phyloP scores from a whole-genome alignment of 2,113 vertebrate genomes.

The Macrotus californicus region DNA sequence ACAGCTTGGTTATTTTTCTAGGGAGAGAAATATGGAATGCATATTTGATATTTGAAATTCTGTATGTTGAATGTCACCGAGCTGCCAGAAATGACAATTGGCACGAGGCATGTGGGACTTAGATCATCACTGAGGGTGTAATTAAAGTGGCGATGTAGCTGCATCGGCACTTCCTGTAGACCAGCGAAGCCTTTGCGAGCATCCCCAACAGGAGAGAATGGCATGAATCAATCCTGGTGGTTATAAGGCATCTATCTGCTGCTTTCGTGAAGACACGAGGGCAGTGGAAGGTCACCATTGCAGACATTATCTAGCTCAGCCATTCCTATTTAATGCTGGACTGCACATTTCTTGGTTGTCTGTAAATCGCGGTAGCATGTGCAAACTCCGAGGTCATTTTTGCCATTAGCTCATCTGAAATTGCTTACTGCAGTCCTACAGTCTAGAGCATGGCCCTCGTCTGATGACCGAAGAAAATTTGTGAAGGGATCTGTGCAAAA shows the following conservation, averaged over 20 bases:
- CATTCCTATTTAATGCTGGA: background rate
- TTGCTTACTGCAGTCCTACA: constrained; percentile 28
- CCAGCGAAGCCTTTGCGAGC: background rate
- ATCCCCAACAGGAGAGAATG: background rate
- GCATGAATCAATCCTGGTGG: constrained; percentile 19
- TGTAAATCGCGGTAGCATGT: background rate
- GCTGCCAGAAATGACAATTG: constrained; percentile 18
- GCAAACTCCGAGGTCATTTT: background rate
- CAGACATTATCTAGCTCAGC: background rate
- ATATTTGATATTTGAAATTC: constrained; percentile 54
- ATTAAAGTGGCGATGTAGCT: constrained; percentile 4
- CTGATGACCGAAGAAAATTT: constrained; percentile 31
- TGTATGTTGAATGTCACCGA: constrained; percentile 50
- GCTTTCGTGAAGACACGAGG: background rate
- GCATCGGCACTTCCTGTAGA: background rate
- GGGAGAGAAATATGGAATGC: constrained; percentile 25
- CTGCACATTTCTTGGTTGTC: background rate
- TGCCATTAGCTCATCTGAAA: constrained; percentile 6
- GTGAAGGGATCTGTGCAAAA: background rate
- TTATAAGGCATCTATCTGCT: background rate
- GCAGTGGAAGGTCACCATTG: background rate
- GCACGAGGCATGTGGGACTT: background rate
- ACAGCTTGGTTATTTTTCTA: background rate
- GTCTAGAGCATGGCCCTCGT: constrained; percentile 11
- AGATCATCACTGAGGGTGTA: constrained; percentile 24